Evolutionary conservation across 2,888 invertebrate species (phyloP).

Genomic region (Chymomyza fuscimana): DNA sequence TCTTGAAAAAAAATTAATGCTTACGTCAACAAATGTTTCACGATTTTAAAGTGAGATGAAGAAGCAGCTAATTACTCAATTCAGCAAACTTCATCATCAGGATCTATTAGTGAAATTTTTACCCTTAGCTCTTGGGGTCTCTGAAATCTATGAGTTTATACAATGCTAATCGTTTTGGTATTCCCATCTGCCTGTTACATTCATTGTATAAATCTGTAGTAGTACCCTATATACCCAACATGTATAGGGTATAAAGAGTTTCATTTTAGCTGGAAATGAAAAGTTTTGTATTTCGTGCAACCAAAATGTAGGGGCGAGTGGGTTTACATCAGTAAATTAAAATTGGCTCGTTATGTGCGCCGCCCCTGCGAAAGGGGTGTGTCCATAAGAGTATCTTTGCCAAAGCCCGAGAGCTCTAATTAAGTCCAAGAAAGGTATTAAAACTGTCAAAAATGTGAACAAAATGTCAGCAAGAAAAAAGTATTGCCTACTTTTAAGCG

Average conservation of each 20-base stretch:
- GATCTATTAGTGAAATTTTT: too few relatives aligned
- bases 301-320: conserved; percentile 13
- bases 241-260: neutral
- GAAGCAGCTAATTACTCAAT: too few relatives aligned
- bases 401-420: conserved; percentile 45
- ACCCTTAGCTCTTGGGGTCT: too few relatives aligned
- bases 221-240: too few relatives aligned
- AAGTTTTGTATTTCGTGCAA: conserved; percentile 42
- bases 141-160: too few relatives aligned
- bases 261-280: conserved; percentile 3
- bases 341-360: conserved; percentile 21
- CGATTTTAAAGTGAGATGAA: too few relatives aligned
- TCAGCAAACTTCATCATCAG: too few relatives aligned
- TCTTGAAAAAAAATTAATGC: too few relatives aligned
- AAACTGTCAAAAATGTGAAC: conserved; percentile 29
- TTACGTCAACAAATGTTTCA: too few relatives aligned
- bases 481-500: conserved; percentile 36
- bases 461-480: conserved; percentile 12
- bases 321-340: conserved; percentile 36
- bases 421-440: conserved; percentile 45
- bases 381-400: conserved; percentile 34
- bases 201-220: too few relatives aligned
- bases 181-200: too few relatives aligned
- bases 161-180: too few relatives aligned
- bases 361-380: neutral